A percentile compares a stretch with the other conserved stretches of the same genome.
Conservation (phyloP, 2,797 vertebrate species). For the Scleropages formosus region DNA sequence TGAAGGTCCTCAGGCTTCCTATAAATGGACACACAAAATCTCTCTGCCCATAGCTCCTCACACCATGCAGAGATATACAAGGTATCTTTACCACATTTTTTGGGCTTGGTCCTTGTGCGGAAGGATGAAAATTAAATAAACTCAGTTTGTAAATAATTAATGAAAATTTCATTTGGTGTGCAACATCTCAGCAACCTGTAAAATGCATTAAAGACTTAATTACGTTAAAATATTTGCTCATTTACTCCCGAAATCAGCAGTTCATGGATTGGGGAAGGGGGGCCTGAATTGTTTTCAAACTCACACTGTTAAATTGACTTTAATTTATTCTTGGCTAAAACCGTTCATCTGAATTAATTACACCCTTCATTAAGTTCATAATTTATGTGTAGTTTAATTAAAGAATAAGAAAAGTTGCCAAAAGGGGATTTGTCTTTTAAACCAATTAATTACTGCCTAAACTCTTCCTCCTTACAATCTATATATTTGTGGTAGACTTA, state of each 20-base stretch:
- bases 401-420: constrained; percentile 38
- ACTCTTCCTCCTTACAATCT: constrained; percentile 28
- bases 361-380: constrained; percentile 45
- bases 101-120: neutral
- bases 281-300: constrained; percentile 32
- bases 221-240: constrained; percentile 30
- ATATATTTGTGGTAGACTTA: constrained; percentile 30
- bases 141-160: constrained; percentile 19
- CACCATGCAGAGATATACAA: no score
- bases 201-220: constrained; percentile 37
- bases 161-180: constrained; percentile 25
- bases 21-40: neutral
- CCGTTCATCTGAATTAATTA: constrained; percentile 50
- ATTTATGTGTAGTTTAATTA: constrained; percentile 52
- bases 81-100: constrained; percentile 6
- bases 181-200: constrained; percentile 20
- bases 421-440: constrained; percentile 50
- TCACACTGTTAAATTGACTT: constrained; percentile 19
- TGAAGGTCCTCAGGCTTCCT: neutral
- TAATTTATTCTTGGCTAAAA: constrained; percentile 41
- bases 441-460: constrained; percentile 47
- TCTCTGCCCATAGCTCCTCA: neutral
- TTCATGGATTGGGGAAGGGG: constrained; percentile 5
- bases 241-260: constrained; percentile 21
- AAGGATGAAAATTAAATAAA: neutral